phyloP scores from a whole-genome alignment of 2,113 vertebrate species.

The Solea solea region DNA sequence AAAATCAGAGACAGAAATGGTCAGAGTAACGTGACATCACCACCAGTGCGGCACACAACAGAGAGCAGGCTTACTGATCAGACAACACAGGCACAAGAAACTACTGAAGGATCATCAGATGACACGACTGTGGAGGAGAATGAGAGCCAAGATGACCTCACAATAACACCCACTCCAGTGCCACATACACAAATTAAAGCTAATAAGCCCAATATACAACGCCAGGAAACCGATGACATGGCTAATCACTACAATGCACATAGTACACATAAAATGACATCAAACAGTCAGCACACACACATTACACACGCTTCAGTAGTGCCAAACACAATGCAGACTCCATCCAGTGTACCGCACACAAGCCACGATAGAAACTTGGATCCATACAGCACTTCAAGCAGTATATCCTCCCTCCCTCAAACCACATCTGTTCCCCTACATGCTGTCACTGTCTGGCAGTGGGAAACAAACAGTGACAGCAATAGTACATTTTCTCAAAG shows the following conservation, averaged over 20 bases:
- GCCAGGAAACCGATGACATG: neutral
- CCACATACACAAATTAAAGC: neutral
- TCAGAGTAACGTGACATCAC: conserved; percentile 63
- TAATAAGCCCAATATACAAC: neutral
- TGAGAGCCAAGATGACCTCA: conserved; percentile 31
- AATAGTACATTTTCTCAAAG: conserved; percentile 27
- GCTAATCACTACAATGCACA: neutral
- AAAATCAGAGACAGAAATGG: conserved; percentile 85
- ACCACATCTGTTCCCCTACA: conserved; percentile 68
- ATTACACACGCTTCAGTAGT: neutral
- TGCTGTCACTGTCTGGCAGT: conserved; percentile 49
- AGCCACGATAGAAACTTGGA: conserved; percentile 1
- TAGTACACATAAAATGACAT: neutral
- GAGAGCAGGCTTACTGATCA: conserved; percentile 29
- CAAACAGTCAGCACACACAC: neutral
- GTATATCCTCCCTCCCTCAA: conserved; percentile 48
- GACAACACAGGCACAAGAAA: conserved; percentile 20
- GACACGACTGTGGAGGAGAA: conserved; percentile 53
- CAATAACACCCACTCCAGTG: conserved; percentile 1
- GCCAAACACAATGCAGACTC: neutral
- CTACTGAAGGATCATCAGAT: conserved; percentile 72
- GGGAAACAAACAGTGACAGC: conserved; percentile 35
- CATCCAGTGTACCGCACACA: neutral
- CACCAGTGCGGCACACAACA: conserved; percentile 48
- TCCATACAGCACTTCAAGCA: conserved; percentile 41